phyloP scores from a whole-genome alignment of 2,888 invertebrate genomes.

The Chalcosyrphus nemorum region DNA sequence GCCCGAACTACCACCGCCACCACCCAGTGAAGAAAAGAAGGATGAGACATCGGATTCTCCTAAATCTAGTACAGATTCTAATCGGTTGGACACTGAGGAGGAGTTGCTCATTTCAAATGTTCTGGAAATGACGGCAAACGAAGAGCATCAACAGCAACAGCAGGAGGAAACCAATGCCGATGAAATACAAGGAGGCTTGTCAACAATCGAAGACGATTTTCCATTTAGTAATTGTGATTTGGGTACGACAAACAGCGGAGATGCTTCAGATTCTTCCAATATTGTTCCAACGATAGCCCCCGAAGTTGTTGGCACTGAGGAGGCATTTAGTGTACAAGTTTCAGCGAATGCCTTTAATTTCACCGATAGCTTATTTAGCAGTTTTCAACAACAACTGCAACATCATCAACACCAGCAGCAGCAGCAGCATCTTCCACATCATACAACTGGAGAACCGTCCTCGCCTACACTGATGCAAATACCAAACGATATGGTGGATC shows the following conservation, averaged over 20 bases:
- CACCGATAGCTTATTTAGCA: slow-evolving; percentile 56
- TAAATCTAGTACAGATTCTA: slow-evolving; percentile 52
- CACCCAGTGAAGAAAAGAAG: slow-evolving; percentile 24
- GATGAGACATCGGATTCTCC: slow-evolving; percentile 28
- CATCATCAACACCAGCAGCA: slow-evolving; percentile 64
- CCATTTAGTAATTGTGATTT: slow-evolving; percentile 62
- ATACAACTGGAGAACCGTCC: slow-evolving; percentile 56
- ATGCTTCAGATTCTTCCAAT: slow-evolving; percentile 62
- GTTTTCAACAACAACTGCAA: slow-evolving; percentile 49
- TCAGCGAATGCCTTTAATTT: slow-evolving; percentile 55
- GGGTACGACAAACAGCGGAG: slow-evolving; percentile 55
- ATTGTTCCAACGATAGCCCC: slow-evolving; percentile 63
- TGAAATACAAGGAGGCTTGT: slow-evolving; percentile 47
- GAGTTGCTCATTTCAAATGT: slow-evolving; percentile 66
- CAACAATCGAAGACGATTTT: slow-evolving; percentile 62
- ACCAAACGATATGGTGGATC: slow-evolving; percentile 63
- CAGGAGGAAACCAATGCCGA: slow-evolving; percentile 30
- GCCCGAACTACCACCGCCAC: slow-evolving; percentile 21
- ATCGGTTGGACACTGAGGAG: slow-evolving; percentile 57
- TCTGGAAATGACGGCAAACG: slow-evolving; percentile 56
- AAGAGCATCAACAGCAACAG: slow-evolving; percentile 32
- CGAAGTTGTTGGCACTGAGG: slow-evolving; percentile 50
- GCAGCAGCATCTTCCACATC: slow-evolving; percentile 63
- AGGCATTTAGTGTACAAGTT: slow-evolving; percentile 49
- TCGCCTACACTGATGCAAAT: slow-evolving; percentile 51